phyloP scores from a whole-genome alignment of 2,797 vertebrate species.

The Sebastes matsubarae region DNA sequence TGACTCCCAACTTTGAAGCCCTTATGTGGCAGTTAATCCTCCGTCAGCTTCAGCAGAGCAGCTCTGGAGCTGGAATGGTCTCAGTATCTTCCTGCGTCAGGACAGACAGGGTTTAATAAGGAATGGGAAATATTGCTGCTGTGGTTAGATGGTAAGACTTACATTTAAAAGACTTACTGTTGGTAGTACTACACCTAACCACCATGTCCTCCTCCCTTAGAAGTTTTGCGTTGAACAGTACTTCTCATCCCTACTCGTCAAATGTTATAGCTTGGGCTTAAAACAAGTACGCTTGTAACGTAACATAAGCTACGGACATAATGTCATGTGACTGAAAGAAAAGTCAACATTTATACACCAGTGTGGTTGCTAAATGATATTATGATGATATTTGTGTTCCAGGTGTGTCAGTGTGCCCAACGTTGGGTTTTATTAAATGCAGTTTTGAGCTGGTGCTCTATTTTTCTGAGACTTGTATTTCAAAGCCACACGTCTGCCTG shows the following conservation, averaged over 20 bases:
- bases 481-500: not conserved
- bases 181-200: no score
- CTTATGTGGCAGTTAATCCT: not conserved
- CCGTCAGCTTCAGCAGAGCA: not conserved
- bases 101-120: no score
- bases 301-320: not conserved
- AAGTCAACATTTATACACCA: no score
- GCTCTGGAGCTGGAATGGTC: not conserved
- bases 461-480: constrained; percentile 28
- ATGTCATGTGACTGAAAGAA: not conserved
- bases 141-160: no score
- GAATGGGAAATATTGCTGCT: no score
- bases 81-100: not conserved
- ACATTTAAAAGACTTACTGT: no score
- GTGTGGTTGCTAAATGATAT: not conserved
- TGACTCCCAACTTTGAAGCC: not conserved
- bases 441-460: not conserved
- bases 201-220: not conserved
- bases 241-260: not conserved
- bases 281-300: not conserved
- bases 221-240: not conserved
- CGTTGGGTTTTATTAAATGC: not conserved
- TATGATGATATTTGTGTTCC: not conserved
- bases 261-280: no score
- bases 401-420: not conserved